Conservation (phyloP, 2,797 vertebrate species). For the Acanthopagrus latus region DNA sequence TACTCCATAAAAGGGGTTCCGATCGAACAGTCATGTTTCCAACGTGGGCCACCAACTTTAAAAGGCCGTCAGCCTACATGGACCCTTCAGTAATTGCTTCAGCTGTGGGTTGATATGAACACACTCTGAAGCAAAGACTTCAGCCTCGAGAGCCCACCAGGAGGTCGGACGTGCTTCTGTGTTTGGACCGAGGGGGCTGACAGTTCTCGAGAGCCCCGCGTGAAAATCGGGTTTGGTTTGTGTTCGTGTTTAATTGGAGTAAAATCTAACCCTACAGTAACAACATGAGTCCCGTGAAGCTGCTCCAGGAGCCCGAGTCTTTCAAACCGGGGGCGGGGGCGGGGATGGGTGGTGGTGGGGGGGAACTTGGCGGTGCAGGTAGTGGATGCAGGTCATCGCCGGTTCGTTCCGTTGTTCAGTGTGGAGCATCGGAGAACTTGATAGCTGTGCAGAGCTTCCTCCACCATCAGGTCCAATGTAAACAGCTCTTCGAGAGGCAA, state of each 20-base stretch:
- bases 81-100: conserved; percentile 74
- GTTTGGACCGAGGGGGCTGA: conserved; percentile 44
- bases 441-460: conserved; percentile 64
- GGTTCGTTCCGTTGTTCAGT: conserved; percentile 45
- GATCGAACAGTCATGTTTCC: conserved; percentile 80
- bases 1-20: conserved; percentile 78
- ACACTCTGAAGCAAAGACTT: conserved; percentile 61
- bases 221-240: conserved; percentile 56
- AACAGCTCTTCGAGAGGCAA: conserved; percentile 80
- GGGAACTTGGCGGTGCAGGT: conserved; percentile 6
- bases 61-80: conserved; percentile 55
- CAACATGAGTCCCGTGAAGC: conserved; percentile 37
- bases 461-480: conserved; percentile 72
- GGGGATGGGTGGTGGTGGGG: too few species aligned
- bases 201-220: conserved; percentile 42
- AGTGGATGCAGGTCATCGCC: conserved; percentile 21
- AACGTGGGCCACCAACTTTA: conserved; percentile 66
- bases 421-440: conserved; percentile 47
- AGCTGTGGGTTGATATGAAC: conserved; percentile 65
- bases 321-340: neutral
- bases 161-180: conserved; percentile 40
- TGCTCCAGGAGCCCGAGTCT: conserved; percentile 43
- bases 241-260: conserved; percentile 50
- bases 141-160: conserved; percentile 24
- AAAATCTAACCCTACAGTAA: conserved; percentile 52